Conservation (phyloP, 1,140 invertebrate species). For the Sitobion miscanthi region DNA sequence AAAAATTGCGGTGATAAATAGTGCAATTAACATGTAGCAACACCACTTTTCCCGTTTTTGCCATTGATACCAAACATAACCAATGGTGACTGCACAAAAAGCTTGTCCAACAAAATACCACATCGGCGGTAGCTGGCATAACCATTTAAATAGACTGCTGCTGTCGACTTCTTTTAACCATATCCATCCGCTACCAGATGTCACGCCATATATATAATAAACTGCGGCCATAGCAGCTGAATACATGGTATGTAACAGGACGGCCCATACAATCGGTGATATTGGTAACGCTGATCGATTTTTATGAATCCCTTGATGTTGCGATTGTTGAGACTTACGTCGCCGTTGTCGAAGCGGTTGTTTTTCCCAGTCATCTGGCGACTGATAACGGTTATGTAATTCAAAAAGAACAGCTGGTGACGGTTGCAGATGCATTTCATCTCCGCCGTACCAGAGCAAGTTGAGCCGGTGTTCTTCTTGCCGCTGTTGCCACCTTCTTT, state of each 20-base stretch:
- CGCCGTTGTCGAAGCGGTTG: background rate
- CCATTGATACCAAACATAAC: background rate
- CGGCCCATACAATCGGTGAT: background rate
- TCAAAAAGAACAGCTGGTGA: background rate
- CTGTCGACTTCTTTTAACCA: slow-evolving; percentile 1
- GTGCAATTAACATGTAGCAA: background rate
- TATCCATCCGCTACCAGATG: slow-evolving; percentile 22
- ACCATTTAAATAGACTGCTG: background rate
- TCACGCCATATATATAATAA: background rate
- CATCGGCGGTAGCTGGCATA: background rate
- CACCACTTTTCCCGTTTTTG: background rate
- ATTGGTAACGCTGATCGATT: background rate
- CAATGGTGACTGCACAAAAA: background rate
- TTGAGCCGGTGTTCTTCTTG: slow-evolving; percentile 17
- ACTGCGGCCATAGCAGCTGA: background rate
- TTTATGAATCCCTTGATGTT: background rate
- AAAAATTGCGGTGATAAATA: background rate
- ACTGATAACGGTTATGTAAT: background rate
- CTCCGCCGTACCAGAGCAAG: slow-evolving; percentile 24
- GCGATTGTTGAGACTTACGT: background rate
- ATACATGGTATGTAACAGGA: background rate
- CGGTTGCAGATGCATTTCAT: background rate
- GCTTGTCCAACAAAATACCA: background rate
- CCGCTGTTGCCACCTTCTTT: background rate
- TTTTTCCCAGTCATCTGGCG: slow-evolving; percentile 42